These are phyloP conservation scores for Tretioscincus oriximinensis DNA, from an alignment of 2,113 vertebrate species.

Conservation along the genomic window DNA sequence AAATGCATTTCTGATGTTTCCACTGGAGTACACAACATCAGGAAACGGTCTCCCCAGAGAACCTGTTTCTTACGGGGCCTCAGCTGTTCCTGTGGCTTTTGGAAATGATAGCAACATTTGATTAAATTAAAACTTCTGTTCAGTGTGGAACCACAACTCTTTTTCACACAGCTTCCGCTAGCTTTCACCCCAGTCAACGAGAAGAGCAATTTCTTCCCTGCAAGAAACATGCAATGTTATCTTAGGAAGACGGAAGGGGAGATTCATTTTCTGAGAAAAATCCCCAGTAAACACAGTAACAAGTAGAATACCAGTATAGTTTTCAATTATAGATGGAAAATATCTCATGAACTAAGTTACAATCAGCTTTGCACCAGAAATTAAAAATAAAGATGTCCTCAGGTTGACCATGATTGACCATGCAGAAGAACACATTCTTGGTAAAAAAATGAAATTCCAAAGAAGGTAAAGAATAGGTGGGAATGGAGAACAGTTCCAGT, in stretches of 20 bases:
- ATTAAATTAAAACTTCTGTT: slow-evolving; percentile 48
- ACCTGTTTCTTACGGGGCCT: slow-evolving; percentile 29
- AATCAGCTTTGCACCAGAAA: background rate
- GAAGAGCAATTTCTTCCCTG: background rate
- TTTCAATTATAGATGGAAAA: background rate
- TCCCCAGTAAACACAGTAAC: background rate
- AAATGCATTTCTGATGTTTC: slow-evolving; percentile 38
- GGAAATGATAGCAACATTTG: slow-evolving; percentile 36
- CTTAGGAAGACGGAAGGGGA: background rate
- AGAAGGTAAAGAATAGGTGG: too few species aligned
- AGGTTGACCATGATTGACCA: too few species aligned
- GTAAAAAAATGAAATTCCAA: too few species aligned
- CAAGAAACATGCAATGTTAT: background rate
- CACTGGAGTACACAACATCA: slow-evolving; percentile 29
- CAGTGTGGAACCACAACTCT: slow-evolving; percentile 1
- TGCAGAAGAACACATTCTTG: too few species aligned
- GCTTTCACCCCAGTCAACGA: slow-evolving; percentile 3
- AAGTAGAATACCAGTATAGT: background rate
- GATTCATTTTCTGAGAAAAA: background rate
- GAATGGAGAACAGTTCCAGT: too few species aligned
- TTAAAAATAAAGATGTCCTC: too few species aligned
- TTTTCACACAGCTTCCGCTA: background rate
- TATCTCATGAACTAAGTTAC: background rate
- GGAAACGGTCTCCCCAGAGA: slow-evolving; percentile 25
- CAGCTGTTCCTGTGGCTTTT: slow-evolving; percentile 40